These are phyloP conservation scores for Notospermus geniculatus DNA, from an alignment of 1,140 invertebrate genomes.

Conservation along the genomic window DNA sequence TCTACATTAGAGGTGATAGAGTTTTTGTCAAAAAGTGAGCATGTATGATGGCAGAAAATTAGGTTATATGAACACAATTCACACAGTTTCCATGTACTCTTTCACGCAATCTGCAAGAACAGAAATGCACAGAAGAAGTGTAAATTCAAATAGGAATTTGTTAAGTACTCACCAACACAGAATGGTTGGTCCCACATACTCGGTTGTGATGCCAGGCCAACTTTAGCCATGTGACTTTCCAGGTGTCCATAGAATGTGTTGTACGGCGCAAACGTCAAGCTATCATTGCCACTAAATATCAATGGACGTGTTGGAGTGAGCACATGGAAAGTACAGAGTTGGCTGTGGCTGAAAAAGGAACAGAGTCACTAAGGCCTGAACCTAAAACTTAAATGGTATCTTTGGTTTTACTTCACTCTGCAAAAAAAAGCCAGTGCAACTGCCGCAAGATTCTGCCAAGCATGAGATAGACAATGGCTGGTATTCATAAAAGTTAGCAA, in stretches of 20 bases:
- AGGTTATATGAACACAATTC: no score
- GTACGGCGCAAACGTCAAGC: neutral
- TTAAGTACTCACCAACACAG: neutral
- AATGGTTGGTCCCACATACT: neutral
- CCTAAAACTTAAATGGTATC: neutral
- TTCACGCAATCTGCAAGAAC: no score
- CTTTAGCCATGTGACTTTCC: neutral
- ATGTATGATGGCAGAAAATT: no score
- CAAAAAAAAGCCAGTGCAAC: no score
- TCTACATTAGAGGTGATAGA: no score
- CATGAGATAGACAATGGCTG: neutral
- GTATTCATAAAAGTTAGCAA: no score
- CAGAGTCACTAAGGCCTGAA: neutral
- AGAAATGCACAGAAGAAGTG: no score
- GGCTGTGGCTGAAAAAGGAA: slow-evolving; percentile 40
- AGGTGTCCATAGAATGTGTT: neutral
- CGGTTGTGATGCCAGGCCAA: neutral
- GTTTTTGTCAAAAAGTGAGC: no score
- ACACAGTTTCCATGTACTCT: no score
- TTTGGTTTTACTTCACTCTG: no score
- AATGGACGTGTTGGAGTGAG: slow-evolving; percentile 52
- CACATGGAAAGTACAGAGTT: slow-evolving; percentile 48
- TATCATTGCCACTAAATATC: slow-evolving; percentile 1
- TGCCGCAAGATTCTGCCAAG: neutral
- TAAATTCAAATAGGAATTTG: neutral